Evolutionary conservation across 92 coral and sea anemone species (phyloP).

Genomic region (Zoanthus solanderi): DNA sequence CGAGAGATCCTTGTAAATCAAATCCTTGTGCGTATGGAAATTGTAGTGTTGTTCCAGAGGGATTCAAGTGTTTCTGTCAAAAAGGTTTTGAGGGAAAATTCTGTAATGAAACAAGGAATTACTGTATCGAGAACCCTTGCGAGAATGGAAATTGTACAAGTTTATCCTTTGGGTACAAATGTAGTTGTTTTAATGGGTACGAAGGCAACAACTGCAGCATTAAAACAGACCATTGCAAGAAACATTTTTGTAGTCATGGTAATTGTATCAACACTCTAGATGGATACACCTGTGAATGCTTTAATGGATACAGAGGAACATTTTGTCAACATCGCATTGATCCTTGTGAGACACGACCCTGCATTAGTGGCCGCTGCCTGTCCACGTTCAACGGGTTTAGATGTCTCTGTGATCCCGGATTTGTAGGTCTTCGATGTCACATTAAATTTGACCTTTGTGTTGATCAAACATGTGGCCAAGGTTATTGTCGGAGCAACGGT

Average conservation of each 20-base stretch:
- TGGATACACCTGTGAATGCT: slow-evolving; percentile 52
- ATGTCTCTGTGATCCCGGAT: slow-evolving; percentile 62
- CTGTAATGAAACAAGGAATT: slow-evolving; percentile 53
- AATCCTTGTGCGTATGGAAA: slow-evolving; percentile 76
- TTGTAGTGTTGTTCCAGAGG: slow-evolving; percentile 59
- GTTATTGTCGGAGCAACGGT: slow-evolving; percentile 60
- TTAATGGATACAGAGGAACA: slow-evolving; percentile 55
- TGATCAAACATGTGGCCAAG: slow-evolving; percentile 55
- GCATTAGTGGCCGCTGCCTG: slow-evolving; percentile 57
- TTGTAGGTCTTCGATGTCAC: slow-evolving; percentile 65
- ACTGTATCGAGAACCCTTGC: slow-evolving; percentile 74
- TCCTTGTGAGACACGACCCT: slow-evolving; percentile 50
- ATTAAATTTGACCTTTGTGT: slow-evolving; percentile 41
- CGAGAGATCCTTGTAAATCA: slow-evolving; percentile 53
- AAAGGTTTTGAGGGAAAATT: slow-evolving; percentile 64
- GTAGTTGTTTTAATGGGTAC: slow-evolving; percentile 61
- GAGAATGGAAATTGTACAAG: slow-evolving; percentile 61
- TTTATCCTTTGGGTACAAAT: slow-evolving; percentile 48
- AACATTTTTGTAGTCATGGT: slow-evolving; percentile 83
- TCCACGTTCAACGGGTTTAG: slow-evolving; percentile 49
- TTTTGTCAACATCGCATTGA: slow-evolving; percentile 46
- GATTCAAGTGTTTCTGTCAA: slow-evolving; percentile 73
- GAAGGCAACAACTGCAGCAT: slow-evolving; percentile 66
- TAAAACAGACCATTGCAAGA: slow-evolving; percentile 49
- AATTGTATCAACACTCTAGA: slow-evolving; percentile 54